A percentile compares a stretch with the other conserved stretches of the same genome.
Evolutionary conservation across 2,888 invertebrate genomes (phyloP).

Genomic region (Ferrisia virgata): DNA sequence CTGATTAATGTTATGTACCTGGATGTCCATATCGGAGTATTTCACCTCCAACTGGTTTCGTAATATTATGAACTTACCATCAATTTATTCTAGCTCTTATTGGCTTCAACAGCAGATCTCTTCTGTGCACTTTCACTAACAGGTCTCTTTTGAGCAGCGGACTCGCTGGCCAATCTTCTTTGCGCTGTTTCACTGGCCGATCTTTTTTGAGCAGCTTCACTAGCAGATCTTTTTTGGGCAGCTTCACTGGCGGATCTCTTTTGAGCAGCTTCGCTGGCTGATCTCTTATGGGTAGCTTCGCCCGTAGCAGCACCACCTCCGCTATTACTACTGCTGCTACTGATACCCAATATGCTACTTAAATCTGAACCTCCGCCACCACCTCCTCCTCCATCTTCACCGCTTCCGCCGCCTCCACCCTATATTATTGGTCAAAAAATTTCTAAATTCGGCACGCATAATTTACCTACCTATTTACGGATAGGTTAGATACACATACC

Average conservation of each 20-base stretch:
- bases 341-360: conserved; percentile 29
- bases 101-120: not conserved
- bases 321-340: conserved; percentile 40
- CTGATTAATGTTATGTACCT: too few relatives aligned
- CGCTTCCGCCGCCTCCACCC: conserved; percentile 45
- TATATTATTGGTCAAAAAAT: not conserved
- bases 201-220: not conserved
- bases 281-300: not conserved
- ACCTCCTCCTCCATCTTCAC: conserved; percentile 11
- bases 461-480: too few relatives aligned
- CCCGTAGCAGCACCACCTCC: not conserved
- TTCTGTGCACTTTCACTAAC: not conserved
- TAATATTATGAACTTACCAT: not conserved
- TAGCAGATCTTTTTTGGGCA: not conserved
- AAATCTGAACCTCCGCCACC: conserved; percentile 45
- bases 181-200: not conserved
- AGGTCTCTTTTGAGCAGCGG: not conserved
- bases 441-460: not conserved
- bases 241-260: not conserved
- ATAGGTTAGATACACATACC: too few relatives aligned
- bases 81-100: not conserved
- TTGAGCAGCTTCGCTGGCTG: not conserved
- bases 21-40: too few relatives aligned
- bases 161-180: not conserved
- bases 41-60: too few relatives aligned